Conservation (phyloP, 2,888 invertebrate genomes). For the Macrosoma leucophasiata region DNA sequence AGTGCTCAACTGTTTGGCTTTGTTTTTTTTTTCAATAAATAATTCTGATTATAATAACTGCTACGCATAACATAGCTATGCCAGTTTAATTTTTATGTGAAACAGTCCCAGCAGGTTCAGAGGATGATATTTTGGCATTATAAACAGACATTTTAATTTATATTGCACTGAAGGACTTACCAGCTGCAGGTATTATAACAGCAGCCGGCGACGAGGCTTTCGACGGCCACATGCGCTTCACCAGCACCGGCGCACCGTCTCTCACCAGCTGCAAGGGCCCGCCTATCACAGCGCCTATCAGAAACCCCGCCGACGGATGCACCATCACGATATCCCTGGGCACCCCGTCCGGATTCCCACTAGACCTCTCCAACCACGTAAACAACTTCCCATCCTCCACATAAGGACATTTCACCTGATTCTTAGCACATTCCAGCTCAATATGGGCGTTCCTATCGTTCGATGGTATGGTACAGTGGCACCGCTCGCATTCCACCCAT, state of each 20-base stretch:
- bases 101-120: too few species aligned
- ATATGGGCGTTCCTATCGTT: slow-evolving; percentile 76
- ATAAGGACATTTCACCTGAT: slow-evolving; percentile 63
- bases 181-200: slow-evolving; percentile 58
- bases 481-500: slow-evolving; percentile 80
- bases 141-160: too few species aligned
- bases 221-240: slow-evolving; percentile 67
- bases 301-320: slow-evolving; percentile 54
- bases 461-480: slow-evolving; percentile 69
- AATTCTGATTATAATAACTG: too few species aligned
- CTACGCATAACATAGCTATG: too few species aligned
- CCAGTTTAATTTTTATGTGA: too few species aligned
- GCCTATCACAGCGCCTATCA: slow-evolving; percentile 61
- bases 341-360: slow-evolving; percentile 46
- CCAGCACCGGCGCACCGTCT: slow-evolving; percentile 51
- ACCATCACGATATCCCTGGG: slow-evolving; percentile 57
- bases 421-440: slow-evolving; percentile 65
- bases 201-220: slow-evolving; percentile 61
- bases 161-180: too few species aligned
- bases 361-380: slow-evolving; percentile 57
- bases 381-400: slow-evolving; percentile 44
- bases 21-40: too few species aligned
- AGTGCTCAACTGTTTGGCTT: too few species aligned
- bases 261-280: slow-evolving; percentile 49
- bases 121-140: too few species aligned